Percentiles rank a stretch among this genome's conserved stretches.
Conservation (phyloP, 1,140 invertebrate genomes). For the Parapsyche elsis region DNA sequence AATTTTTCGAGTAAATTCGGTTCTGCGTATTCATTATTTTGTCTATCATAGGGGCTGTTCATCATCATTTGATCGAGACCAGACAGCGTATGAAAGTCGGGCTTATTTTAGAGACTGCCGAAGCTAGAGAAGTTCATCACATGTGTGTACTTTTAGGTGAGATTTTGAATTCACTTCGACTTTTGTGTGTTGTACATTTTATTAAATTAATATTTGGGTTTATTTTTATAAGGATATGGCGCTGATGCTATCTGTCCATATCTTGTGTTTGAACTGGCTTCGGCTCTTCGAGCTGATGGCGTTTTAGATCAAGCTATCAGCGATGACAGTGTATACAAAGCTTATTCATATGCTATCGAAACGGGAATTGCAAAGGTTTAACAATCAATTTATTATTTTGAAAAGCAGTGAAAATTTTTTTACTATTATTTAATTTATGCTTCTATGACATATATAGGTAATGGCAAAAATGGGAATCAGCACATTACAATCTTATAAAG, state of each 20-base stretch:
- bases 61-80: slow-evolving; percentile 95
- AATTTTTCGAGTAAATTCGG: slow-evolving; percentile 16
- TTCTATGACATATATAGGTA: slow-evolving; percentile 62
- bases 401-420: too few relatives aligned
- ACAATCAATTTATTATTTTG: slow-evolving; percentile 2
- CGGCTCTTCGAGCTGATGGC: slow-evolving; percentile 82
- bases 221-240: slow-evolving; percentile 78
- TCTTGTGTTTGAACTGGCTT: slow-evolving; percentile 93
- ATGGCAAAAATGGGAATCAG: slow-evolving; percentile 99
- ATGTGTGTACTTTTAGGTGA: slow-evolving; percentile 90
- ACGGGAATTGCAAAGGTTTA: slow-evolving; percentile 80
- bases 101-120: slow-evolving; percentile 92
- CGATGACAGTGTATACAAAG: slow-evolving; percentile 87
- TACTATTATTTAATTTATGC: neutral
- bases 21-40: neutral
- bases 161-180: slow-evolving; percentile 10
- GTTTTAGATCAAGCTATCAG: slow-evolving; percentile 80
- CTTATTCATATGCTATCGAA: slow-evolving; percentile 76
- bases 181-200: neutral
- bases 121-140: slow-evolving; percentile 96
- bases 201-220: neutral
- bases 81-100: slow-evolving; percentile 97
- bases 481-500: slow-evolving; percentile 99
- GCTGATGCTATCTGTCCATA: slow-evolving; percentile 98
- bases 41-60: slow-evolving; percentile 77